Percentiles rank a stretch among this genome's conserved stretches.
These are phyloP conservation scores for Xenentodon cancila DNA, from an alignment of 2,797 vertebrate genomes.

Conservation along the genomic window DNA sequence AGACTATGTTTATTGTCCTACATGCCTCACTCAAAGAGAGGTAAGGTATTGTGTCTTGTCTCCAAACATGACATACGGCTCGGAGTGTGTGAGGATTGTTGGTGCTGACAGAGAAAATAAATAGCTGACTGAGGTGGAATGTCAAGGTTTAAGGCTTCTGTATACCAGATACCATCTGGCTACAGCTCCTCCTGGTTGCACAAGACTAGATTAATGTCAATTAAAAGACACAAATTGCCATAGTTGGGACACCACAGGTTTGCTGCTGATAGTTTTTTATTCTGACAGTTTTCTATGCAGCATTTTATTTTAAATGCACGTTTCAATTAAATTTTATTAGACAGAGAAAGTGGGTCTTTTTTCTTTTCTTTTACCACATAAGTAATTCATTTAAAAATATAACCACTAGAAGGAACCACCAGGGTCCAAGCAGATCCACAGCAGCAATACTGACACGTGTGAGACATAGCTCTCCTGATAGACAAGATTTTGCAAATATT, in stretches of 20 bases:
- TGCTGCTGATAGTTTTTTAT: conserved; percentile 9
- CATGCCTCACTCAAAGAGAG: conserved; percentile 46
- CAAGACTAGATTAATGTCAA: conserved; percentile 10
- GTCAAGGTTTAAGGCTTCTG: conserved; percentile 27
- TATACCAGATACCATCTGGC: conserved; percentile 9
- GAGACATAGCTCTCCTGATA: too few species aligned
- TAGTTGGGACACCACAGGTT: background rate
- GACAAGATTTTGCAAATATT: too few species aligned
- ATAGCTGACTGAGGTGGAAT: conserved; percentile 28
- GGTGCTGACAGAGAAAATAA: conserved; percentile 37
- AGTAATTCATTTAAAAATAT: too few species aligned
- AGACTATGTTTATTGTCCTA: conserved; percentile 63
- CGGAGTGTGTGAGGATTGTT: conserved; percentile 23
- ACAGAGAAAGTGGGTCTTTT: too few species aligned
- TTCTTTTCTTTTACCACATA: too few species aligned
- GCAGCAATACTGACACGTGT: too few species aligned
- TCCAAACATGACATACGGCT: conserved; percentile 33
- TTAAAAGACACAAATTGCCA: background rate
- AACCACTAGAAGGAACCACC: too few species aligned
- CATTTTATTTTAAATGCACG: conserved; percentile 13
- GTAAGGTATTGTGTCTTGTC: conserved; percentile 43
- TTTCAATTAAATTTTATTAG: background rate
- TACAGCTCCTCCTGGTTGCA: background rate
- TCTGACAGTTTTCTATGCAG: background rate
- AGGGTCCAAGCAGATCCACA: too few species aligned